Percentiles rank a stretch among this genome's conserved stretches.
Conservation (phyloP, 2,888 invertebrate species). For the Scelioninae gen. 2 region DNA sequence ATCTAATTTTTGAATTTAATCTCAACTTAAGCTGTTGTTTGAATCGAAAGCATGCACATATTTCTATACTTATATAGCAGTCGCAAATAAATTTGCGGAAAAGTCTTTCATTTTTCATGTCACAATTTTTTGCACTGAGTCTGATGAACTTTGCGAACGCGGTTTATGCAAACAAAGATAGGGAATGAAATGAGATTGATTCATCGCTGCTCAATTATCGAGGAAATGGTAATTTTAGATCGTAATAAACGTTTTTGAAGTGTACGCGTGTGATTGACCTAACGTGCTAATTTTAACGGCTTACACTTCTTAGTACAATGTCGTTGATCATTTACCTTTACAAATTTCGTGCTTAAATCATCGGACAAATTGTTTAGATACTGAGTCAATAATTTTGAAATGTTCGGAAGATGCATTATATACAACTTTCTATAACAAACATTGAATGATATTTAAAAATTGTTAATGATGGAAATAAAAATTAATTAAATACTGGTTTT, state of each 20-base stretch:
- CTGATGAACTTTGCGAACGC: conserved; percentile 19
- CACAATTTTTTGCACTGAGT: background rate
- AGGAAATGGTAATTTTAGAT: conserved; percentile 48
- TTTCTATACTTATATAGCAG: too few relatives aligned
- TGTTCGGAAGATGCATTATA: too few relatives aligned
- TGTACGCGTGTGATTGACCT: conserved; percentile 42
- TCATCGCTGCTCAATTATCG: conserved; percentile 47
- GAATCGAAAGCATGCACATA: too few relatives aligned
- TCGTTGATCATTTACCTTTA: background rate
- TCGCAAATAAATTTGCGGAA: too few relatives aligned
- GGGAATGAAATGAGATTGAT: conserved; percentile 29
- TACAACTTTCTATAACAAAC: too few relatives aligned
- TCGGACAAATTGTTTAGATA: too few relatives aligned
- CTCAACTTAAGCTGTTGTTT: too few relatives aligned
- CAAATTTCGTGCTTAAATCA: background rate
- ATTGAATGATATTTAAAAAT: too few relatives aligned
- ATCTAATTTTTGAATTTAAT: too few relatives aligned
- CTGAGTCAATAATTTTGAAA: too few relatives aligned
- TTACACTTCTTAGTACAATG: conserved; percentile 5
- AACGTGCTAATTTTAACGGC: conserved; percentile 41
- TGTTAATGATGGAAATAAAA: too few relatives aligned
- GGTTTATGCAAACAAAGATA: conserved; percentile 24
- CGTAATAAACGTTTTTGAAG: conserved; percentile 31
- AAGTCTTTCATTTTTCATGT: conserved; percentile 8
- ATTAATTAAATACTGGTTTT: background rate